A percentile compares a stretch with the other conserved stretches of the same genome.
Evolutionary conservation across 1,140 invertebrate genomes (phyloP).

Genomic region (Bombus sylvicola): DNA sequence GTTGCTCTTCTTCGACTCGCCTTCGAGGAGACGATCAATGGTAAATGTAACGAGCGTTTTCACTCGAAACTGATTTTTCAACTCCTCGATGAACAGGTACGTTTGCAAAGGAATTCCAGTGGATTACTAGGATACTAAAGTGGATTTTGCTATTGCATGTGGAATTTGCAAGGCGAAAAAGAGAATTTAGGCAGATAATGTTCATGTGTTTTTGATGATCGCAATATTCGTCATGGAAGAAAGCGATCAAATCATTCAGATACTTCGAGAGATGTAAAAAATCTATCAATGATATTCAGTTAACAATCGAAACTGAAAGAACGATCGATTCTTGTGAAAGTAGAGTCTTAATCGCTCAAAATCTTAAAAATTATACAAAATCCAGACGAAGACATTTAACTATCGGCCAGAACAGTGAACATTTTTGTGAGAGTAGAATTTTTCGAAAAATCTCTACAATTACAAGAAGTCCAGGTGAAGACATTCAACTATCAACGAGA

Average conservation of each 20-base stretch:
- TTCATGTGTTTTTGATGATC: background rate
- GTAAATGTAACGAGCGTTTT: background rate
- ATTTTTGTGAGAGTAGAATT: background rate
- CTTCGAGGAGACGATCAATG: background rate
- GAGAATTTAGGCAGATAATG: background rate
- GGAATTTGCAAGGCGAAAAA: too few species aligned
- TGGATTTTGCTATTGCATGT: background rate
- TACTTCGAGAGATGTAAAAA: too few species aligned
- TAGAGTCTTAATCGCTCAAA: background rate
- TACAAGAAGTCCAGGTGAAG: background rate
- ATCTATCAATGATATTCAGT: too few species aligned
- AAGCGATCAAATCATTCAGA: too few species aligned
- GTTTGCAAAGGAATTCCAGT: background rate
- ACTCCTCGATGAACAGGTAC: slow-evolving; percentile 38
- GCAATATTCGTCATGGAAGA: too few species aligned
- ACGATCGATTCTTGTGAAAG: background rate
- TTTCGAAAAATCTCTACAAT: background rate
- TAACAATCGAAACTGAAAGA: too few species aligned
- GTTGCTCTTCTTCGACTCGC: slow-evolving; percentile 2
- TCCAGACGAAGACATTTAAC: background rate
- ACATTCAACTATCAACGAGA: too few species aligned
- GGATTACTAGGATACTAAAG: background rate
- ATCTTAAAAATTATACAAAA: too few species aligned
- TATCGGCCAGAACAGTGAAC: background rate
- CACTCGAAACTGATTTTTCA: background rate